Evolutionary conservation across 64 coral and sea anemone genomes (phyloP).

Genomic region (Dendrophyllia cribrosa): DNA sequence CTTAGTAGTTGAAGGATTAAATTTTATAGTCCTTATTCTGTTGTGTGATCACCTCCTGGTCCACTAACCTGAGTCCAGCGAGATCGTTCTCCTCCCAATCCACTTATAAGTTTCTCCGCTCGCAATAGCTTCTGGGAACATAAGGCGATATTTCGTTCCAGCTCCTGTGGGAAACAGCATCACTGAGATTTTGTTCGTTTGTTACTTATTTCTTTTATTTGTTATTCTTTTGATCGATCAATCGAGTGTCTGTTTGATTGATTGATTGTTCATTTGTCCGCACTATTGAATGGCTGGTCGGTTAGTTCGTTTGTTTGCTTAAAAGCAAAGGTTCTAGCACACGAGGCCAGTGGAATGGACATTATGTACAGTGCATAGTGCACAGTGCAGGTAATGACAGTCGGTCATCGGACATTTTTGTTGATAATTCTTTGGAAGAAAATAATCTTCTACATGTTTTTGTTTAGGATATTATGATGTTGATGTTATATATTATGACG

Average conservation of each 20-base stretch:
- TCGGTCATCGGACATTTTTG: no score
- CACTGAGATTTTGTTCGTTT: neutral
- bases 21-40: no score
- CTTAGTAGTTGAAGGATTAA: no score
- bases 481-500: no score
- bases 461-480: no score
- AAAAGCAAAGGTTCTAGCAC: neutral
- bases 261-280: neutral
- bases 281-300: no score
- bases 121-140: conserved; percentile 96
- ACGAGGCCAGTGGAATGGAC: neutral
- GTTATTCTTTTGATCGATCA: neutral
- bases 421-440: no score
- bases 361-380: no score
- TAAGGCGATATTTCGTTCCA: conserved; percentile 88
- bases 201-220: neutral
- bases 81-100: conserved; percentile 92
- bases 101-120: conserved; percentile 95
- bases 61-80: conserved; percentile 87
- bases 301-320: neutral
- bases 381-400: no score
- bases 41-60: no score
- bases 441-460: no score
- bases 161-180: conserved; percentile 35
- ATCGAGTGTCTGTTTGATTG: neutral